A percentile compares a stretch with the other conserved stretches of the same genome.
Conservation (phyloP, 2,888 invertebrate genomes). For the Parnassius mnemosyne region DNA sequence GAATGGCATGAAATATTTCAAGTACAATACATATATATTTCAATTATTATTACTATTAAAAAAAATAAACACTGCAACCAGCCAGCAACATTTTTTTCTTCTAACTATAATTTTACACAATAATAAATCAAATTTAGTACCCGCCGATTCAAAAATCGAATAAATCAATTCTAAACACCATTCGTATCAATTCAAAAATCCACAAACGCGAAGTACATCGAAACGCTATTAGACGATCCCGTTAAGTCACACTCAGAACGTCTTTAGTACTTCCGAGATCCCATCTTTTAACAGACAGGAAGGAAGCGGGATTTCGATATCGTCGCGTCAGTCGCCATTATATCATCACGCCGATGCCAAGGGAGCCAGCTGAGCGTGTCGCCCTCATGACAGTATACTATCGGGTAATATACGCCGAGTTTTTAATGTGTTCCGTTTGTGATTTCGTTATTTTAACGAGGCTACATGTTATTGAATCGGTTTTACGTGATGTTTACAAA, state of each 20-base stretch:
- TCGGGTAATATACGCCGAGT: constrained; percentile 13
- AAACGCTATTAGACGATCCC: constrained; percentile 33
- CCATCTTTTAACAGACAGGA: constrained; percentile 52
- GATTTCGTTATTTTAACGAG: background rate
- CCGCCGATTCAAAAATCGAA: background rate
- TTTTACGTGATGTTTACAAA: no score
- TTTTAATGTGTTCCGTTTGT: constrained; percentile 8
- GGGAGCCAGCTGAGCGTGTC: constrained; percentile 36
- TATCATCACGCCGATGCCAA: constrained; percentile 50
- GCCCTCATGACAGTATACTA: constrained; percentile 30
- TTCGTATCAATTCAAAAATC: constrained; percentile 6
- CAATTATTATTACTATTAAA: no score
- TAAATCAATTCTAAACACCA: constrained; percentile 17
- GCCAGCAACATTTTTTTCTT: no score
- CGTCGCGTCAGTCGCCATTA: constrained; percentile 54
- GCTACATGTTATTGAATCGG: no score
- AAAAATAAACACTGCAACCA: no score
- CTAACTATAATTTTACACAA: no score
- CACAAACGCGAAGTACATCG: constrained; percentile 28
- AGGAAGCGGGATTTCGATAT: constrained; percentile 61
- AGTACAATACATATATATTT: no score
- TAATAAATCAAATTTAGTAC: no score
- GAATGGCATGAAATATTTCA: no score
- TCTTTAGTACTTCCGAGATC: constrained; percentile 34
- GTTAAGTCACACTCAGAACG: constrained; percentile 29